These are phyloP conservation scores for Engraulis encrasicolus DNA, from an alignment of 2,113 vertebrate species.

Conservation along the genomic window DNA sequence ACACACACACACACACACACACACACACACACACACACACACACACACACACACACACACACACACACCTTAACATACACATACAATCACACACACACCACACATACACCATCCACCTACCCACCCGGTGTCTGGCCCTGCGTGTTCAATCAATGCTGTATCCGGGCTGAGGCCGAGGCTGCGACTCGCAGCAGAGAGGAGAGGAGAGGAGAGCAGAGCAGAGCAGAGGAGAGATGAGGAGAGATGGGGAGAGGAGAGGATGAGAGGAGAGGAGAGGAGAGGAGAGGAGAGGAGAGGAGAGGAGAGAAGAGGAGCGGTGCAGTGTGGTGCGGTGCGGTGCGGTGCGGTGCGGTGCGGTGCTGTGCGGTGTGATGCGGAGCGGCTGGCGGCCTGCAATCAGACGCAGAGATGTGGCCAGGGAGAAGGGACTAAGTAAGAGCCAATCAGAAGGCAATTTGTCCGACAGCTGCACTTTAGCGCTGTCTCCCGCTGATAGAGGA, in stretches of 20 bases:
- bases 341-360: too few relatives aligned
- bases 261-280: too few relatives aligned
- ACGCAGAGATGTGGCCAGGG: constrained; percentile 66
- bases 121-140: background rate
- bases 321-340: too few relatives aligned
- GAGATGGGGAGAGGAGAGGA: too few relatives aligned
- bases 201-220: too few relatives aligned
- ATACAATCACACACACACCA: constrained; percentile 13
- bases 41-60: background rate
- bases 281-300: too few relatives aligned
- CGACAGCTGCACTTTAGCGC: constrained; percentile 72
- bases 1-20: constrained; percentile 12
- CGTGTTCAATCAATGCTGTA: background rate
- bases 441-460: constrained; percentile 73
- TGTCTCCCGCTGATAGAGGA: constrained; percentile 61
- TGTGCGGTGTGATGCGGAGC: too few relatives aligned
- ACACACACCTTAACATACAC: too few relatives aligned
- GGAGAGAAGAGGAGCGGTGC: too few relatives aligned
- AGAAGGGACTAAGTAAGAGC: constrained; percentile 69
- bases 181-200: too few relatives aligned
- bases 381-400: constrained; percentile 70
- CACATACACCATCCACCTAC: background rate
- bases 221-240: too few relatives aligned
- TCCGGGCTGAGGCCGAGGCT: constrained; percentile 61
- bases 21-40: constrained; percentile 2